Conservation (phyloP, 2,113 vertebrate species). For the Pontoporia blainvillei region DNA sequence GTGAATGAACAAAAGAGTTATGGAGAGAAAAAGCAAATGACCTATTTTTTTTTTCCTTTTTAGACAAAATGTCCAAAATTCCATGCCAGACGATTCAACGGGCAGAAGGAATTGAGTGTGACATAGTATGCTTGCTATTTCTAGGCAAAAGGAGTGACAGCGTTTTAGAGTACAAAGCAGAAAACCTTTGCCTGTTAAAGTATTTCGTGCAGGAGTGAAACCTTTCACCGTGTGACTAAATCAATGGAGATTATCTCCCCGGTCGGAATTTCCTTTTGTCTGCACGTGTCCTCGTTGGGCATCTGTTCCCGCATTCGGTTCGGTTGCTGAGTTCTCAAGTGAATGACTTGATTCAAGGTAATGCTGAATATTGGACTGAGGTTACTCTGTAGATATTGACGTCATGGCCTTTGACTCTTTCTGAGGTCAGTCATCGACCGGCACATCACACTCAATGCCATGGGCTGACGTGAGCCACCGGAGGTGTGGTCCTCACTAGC, state of each 20-base stretch:
- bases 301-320: neutral
- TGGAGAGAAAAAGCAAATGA: slow-evolving; percentile 36
- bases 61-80: slow-evolving; percentile 26
- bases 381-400: neutral
- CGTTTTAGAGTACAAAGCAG: neutral
- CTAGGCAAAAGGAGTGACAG: neutral
- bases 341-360: neutral
- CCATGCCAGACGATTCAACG: slow-evolving; percentile 15
- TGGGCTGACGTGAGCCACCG: neutral
- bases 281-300: neutral
- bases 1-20: slow-evolving; percentile 36
- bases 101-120: neutral
- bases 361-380: neutral
- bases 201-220: slow-evolving; percentile 37
- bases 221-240: neutral
- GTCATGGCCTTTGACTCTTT: neutral
- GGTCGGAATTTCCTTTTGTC: neutral
- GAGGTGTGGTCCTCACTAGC: neutral
- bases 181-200: slow-evolving; percentile 21
- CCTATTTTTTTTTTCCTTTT: slow-evolving; percentile 13
- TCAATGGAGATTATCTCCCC: slow-evolving; percentile 20
- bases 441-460: neutral
- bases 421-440: neutral
- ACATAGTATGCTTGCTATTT: neutral
- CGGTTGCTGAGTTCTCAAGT: neutral